Percentiles rank a stretch among this genome's conserved stretches.
Evolutionary conservation across 2,888 invertebrate species (phyloP).

Genomic region (Allygus modestus): DNA sequence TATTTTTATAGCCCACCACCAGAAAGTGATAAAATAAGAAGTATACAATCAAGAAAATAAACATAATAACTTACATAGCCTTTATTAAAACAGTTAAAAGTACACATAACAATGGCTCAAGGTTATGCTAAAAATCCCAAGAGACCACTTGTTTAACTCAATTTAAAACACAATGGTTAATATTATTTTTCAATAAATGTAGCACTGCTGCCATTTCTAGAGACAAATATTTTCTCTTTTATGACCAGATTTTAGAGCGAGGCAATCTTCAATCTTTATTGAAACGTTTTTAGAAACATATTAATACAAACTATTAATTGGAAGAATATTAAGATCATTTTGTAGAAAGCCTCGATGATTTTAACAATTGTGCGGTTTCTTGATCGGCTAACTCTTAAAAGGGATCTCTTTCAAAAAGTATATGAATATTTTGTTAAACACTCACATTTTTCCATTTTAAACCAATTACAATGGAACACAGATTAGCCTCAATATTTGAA

Average conservation of each 20-base stretch:
- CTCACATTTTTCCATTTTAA: not conserved
- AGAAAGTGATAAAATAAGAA: constrained; percentile 61
- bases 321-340: too few species aligned
- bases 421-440: not conserved
- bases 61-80: constrained; percentile 28
- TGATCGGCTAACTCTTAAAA: not conserved
- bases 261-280: too few species aligned
- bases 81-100: constrained; percentile 53
- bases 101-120: constrained; percentile 30
- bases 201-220: too few species aligned
- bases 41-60: constrained; percentile 49
- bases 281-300: too few species aligned
- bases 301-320: too few species aligned
- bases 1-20: constrained; percentile 64
- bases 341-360: not conserved
- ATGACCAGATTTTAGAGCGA: too few species aligned
- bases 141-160: not conserved
- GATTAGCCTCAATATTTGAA: constrained; percentile 32
- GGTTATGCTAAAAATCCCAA: not conserved
- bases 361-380: constrained; percentile 26
- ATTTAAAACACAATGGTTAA: not conserved
- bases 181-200: not conserved
- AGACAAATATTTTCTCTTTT: too few species aligned
- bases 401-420: not conserved
- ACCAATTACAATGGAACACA: not conserved